Percentiles rank a stretch among this genome's conserved stretches.
phyloP scores from a whole-genome alignment of 2,113 vertebrate species.

The Bubalus kerabau region DNA sequence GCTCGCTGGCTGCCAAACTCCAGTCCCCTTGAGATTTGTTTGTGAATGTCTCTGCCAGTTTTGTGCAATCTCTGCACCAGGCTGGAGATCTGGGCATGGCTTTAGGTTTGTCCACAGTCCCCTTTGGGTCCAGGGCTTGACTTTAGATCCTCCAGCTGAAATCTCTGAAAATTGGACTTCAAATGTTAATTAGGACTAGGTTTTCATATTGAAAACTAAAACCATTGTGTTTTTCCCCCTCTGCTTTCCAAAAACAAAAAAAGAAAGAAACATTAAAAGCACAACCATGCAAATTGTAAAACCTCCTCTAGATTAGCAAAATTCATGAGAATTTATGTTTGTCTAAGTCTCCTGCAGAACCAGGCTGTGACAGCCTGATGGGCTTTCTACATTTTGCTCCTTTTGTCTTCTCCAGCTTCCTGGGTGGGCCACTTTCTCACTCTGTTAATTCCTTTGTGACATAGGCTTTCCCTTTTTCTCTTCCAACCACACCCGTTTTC shows the following conservation, averaged over 20 bases:
- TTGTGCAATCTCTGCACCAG: conserved; percentile 37
- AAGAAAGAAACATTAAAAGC: conserved; percentile 51
- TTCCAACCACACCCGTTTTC: background rate
- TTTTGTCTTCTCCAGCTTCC: background rate
- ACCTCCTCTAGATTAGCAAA: conserved; percentile 52
- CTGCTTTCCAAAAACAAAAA: conserved; percentile 20
- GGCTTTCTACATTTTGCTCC: background rate
- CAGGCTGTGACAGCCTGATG: rapidly evolving
- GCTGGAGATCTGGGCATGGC: conserved; percentile 2
- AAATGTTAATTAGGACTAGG: conserved; percentile 55
- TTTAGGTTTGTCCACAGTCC: conserved; percentile 14
- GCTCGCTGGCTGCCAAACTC: conserved; percentile 20
- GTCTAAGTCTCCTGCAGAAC: background rate
- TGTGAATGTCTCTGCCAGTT: conserved; percentile 39
- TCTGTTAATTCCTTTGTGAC: background rate
- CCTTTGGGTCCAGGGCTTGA: background rate
- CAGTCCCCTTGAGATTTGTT: conserved; percentile 44
- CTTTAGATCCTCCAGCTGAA: conserved; percentile 47
- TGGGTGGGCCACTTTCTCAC: conserved; percentile 5
- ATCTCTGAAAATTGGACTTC: conserved; percentile 56
- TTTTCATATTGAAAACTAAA: conserved; percentile 65
- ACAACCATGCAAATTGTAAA: conserved; percentile 52
- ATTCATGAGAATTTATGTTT: background rate
- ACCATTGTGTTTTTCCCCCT: conserved; percentile 14
- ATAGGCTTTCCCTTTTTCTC: background rate